phyloP scores from a whole-genome alignment of 2,113 vertebrate species.

The Tetrao urogallus region DNA sequence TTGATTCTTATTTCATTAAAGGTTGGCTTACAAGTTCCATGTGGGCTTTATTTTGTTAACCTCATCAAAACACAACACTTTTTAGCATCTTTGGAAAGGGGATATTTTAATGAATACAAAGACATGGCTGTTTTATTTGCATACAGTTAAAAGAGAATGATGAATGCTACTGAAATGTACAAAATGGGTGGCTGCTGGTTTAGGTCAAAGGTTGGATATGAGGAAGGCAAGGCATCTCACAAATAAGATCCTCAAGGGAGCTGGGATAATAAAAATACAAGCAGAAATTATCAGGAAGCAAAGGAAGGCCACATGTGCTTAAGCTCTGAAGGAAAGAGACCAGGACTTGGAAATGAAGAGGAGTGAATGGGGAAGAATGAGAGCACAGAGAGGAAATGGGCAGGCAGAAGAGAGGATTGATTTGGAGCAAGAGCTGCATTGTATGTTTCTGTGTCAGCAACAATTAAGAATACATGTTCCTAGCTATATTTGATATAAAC shows the following conservation, averaged over 20 bases:
- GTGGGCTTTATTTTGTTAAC: neutral
- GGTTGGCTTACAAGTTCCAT: neutral
- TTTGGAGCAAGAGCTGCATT: neutral
- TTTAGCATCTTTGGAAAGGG: neutral
- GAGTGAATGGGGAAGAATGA: neutral
- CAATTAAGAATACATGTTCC: neutral
- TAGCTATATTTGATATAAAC: neutral
- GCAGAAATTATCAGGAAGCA: neutral
- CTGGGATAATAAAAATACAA: neutral
- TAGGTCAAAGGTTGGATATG: neutral
- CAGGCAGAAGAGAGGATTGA: neutral
- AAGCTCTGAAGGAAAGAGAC: neutral
- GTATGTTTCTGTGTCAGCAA: neutral
- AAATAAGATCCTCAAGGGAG: neutral
- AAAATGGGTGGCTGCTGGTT: fast-evolving
- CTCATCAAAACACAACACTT: neutral
- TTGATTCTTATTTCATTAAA: neutral
- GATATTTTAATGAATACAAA: neutral
- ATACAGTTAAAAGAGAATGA: neutral
- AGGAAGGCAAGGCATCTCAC: neutral
- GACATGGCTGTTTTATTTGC: neutral
- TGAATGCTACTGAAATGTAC: neutral
- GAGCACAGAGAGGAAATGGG: fast-evolving
- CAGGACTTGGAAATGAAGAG: neutral
- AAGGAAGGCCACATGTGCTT: neutral